These are phyloP conservation scores for Calonectris borealis DNA, from an alignment of 2,113 vertebrate genomes.

Conservation along the genomic window DNA sequence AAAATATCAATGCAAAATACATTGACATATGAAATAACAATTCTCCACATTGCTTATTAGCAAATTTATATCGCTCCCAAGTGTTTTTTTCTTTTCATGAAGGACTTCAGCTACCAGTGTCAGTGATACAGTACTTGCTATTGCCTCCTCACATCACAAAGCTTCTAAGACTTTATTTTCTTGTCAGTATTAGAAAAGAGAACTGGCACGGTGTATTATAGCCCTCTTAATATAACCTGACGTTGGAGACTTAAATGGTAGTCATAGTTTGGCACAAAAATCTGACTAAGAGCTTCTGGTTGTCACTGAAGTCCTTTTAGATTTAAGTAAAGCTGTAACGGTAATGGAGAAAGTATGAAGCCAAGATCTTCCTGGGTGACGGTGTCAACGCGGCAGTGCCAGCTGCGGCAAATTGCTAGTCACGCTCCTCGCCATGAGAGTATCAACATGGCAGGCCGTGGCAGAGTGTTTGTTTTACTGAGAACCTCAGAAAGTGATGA, in stretches of 20 bases:
- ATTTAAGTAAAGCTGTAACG: not conserved
- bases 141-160: not conserved
- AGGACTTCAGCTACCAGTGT: not conserved
- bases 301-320: not conserved
- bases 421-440: not conserved
- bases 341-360: not conserved
- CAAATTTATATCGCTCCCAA: not conserved
- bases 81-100: not conserved
- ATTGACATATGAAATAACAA: constrained; percentile 31
- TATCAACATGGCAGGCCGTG: not conserved
- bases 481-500: constrained; percentile 11
- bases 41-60: not conserved
- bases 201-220: not conserved
- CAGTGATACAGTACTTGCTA: not conserved
- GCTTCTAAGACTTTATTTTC: not conserved
- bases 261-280: not conserved
- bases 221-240: not conserved
- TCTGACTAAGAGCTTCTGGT: not conserved
- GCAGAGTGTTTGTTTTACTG: not conserved
- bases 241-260: not conserved
- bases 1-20: constrained; percentile 54
- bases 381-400: fast-evolving
- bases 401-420: not conserved
- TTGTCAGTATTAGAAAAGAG: not conserved
- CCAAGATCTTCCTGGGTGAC: not conserved